These are phyloP conservation scores for Octodonta nipae DNA, from an alignment of 2,888 invertebrate species.

Conservation along the genomic window DNA sequence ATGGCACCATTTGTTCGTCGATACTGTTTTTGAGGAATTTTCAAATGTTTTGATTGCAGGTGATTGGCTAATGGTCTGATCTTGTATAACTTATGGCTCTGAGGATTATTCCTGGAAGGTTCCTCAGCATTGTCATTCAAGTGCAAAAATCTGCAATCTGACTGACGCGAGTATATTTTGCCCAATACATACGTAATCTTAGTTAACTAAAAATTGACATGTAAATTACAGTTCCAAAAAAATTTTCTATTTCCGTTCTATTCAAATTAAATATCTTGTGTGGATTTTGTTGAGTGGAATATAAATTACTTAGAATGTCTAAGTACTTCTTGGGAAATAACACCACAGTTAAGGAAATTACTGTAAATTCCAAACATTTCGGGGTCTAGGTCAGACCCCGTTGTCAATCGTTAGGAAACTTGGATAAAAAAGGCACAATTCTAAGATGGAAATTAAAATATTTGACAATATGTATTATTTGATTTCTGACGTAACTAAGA, in stretches of 20 bases:
- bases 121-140: background rate
- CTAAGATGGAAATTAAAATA: no score
- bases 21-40: background rate
- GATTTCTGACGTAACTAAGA: no score
- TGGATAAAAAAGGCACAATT: no score
- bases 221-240: conserved; percentile 7
- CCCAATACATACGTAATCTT: conserved; percentile 5
- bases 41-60: background rate
- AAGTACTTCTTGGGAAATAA: no score
- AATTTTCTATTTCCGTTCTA: conserved; percentile 4
- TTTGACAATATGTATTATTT: no score
- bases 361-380: no score
- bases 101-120: background rate
- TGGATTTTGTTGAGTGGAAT: no score
- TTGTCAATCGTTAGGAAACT: no score
- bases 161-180: background rate
- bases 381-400: no score
- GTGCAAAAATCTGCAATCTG: background rate
- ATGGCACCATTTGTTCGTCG: background rate
- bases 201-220: conserved; percentile 8
- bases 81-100: background rate
- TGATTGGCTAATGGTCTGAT: background rate
- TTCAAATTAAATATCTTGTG: conserved; percentile 4
- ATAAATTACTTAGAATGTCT: no score
- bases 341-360: no score